phyloP scores from a whole-genome alignment of 2,113 vertebrate species.

The Podocnemis expansa region DNA sequence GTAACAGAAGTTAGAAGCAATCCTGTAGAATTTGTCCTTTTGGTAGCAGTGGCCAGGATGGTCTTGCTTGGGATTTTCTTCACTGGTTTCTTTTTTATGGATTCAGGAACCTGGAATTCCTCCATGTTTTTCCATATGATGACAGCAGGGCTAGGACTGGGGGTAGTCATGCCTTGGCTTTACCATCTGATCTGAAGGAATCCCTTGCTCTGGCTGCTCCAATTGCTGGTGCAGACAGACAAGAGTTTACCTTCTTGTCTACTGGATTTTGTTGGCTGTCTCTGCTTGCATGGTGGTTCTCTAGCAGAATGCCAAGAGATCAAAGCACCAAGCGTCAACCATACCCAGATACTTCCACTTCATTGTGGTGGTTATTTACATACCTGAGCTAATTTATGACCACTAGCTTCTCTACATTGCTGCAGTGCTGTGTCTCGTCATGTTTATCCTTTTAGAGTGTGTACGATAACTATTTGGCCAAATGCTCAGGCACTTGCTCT shows the following conservation, averaged over 20 bases:
- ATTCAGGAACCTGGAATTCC: constrained; percentile 94
- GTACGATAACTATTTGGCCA: constrained; percentile 92
- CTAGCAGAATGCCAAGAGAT: constrained; percentile 89
- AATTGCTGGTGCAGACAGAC: constrained; percentile 87
- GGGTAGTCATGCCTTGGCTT: constrained; percentile 94
- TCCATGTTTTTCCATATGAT: constrained; percentile 96
- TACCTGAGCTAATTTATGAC: constrained; percentile 92
- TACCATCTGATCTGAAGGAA: constrained; percentile 90
- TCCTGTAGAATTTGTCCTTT: constrained; percentile 90
- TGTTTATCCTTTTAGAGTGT: constrained; percentile 90
- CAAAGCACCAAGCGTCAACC: constrained; percentile 91
- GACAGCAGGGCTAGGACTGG: constrained; percentile 90
- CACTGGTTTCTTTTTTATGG: constrained; percentile 93
- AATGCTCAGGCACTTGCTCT: constrained; percentile 84
- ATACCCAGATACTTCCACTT: constrained; percentile 93
- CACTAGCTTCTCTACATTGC: constrained; percentile 89
- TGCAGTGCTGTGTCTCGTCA: constrained; percentile 86
- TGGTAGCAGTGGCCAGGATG: constrained; percentile 87
- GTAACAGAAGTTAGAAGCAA: constrained; percentile 84
- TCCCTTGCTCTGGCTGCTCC: constrained; percentile 91
- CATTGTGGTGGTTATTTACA: constrained; percentile 90
- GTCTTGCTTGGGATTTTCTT: constrained; percentile 92
- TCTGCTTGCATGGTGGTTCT: constrained; percentile 86
- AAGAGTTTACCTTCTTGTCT: constrained; percentile 86
- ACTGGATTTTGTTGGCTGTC: constrained; percentile 86